Base-by-base conservation (phyloP, 2,797 vertebrate genomes). In the Taenioides sp. region DNA sequence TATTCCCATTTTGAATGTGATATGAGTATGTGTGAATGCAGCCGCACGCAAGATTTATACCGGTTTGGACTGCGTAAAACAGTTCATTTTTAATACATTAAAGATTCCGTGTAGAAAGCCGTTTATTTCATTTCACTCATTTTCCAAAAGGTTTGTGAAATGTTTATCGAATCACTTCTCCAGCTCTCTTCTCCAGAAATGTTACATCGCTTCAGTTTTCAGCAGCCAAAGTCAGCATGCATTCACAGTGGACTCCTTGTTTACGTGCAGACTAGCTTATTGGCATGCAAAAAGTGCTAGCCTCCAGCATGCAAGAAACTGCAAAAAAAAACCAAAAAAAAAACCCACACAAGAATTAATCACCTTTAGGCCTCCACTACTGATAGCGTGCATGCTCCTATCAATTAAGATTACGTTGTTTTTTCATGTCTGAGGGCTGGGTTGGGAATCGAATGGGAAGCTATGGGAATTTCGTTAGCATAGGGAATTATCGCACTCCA, bases 381-480 rank as follows among this genome's bases (percentile, higher is more conserved):
- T 34, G 67, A 72, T 61, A 78, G 57, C 78, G 72, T 50, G 70
- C 55, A 52, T 40, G 50, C 71, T 78, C 74, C 78, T 76, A 73
- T 84, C 82, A 86, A 81, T 85, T 88, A 86, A 60, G 31, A 65
- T 11, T 25, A 82, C 70, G 79, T 83, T 89, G 78, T 62, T 20
- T 86, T 89, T 88, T 87, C 86, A 74, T 70, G 67, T 77, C 82
- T 50, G 37, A 76, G 65, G 84, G 76, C 77, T 73, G 74, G 52
- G 40, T 20, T 62, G 54, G 80, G 83, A 88, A 79, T 86, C 78
- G 65, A 78, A 61, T 80, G 81, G 84, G 81, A 86, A 83, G 72
- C 77, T 49, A 37, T 3, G 40, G 75, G 71, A 84, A 81, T 80
- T 69, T 43, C 69, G 81, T 60, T 75, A 84, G 65, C 64, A 64